Percentiles rank a stretch among this genome's conserved stretches.
These are phyloP conservation scores for Lamellibrachia columna DNA, from an alignment of 2,888 invertebrate genomes.

Conservation along the genomic window DNA sequence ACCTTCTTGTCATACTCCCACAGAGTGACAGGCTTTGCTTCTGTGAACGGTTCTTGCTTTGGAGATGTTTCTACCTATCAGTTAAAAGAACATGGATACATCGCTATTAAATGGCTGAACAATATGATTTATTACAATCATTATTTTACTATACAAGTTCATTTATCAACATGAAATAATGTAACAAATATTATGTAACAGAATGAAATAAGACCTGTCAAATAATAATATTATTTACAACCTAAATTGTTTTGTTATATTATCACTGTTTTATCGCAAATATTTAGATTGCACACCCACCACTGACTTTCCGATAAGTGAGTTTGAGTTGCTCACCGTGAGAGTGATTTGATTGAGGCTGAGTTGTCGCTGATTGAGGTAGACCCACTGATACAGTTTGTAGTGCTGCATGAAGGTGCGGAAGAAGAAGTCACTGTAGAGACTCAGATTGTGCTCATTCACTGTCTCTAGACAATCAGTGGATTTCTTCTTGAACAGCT, in stretches of 20 bases:
- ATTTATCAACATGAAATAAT: not conserved
- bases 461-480: constrained; percentile 40
- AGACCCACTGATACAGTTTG: constrained; percentile 55
- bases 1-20: constrained; percentile 54
- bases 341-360: constrained; percentile 40
- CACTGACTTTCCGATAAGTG: too few species aligned
- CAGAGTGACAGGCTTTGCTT: constrained; percentile 45
- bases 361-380: constrained; percentile 43
- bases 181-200: too few species aligned
- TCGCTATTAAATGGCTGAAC: not conserved
- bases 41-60: constrained; percentile 40
- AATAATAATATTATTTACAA: too few species aligned
- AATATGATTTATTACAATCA: not conserved
- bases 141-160: not conserved
- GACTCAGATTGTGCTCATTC: constrained; percentile 50
- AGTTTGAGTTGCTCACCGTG: not conserved
- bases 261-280: too few species aligned
- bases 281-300: too few species aligned
- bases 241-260: too few species aligned
- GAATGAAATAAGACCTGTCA: too few species aligned
- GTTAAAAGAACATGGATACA: not conserved
- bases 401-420: constrained; percentile 54
- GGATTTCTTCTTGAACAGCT: constrained; percentile 45
- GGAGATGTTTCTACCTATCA: constrained; percentile 42
- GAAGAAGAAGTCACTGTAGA: constrained; percentile 53